Evolutionary conservation across 2,888 invertebrate species (phyloP).

Genomic region (Trissoscelio sp.): DNA sequence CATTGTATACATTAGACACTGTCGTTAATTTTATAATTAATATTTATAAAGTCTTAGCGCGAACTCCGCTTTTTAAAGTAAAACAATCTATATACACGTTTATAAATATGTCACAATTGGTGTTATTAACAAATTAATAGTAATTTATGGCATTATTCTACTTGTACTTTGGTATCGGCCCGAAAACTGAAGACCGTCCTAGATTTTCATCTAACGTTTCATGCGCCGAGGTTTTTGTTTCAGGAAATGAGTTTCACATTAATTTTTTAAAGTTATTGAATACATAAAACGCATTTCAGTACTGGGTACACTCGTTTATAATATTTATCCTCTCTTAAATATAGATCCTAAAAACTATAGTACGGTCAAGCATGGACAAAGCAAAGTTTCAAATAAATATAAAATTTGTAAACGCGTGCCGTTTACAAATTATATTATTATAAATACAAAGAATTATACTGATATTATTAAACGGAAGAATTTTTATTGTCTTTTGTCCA

Average conservation of each 20-base stretch:
- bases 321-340: constrained; percentile 48
- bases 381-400: constrained; percentile 7
- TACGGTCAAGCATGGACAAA: constrained; percentile 61
- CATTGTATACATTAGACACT: constrained; percentile 58
- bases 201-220: constrained; percentile 54
- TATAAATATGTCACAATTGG: constrained; percentile 73
- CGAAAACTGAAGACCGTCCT: constrained; percentile 65
- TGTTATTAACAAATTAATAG: constrained; percentile 71
- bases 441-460: neutral
- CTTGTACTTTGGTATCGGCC: constrained; percentile 75
- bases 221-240: constrained; percentile 27
- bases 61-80: constrained; percentile 67
- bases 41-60: constrained; percentile 51
- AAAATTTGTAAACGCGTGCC: neutral
- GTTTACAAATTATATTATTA: constrained; percentile 1
- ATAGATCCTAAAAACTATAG: constrained; percentile 44
- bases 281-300: constrained; percentile 59
- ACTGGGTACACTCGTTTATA: constrained; percentile 43
- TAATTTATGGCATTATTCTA: constrained; percentile 74
- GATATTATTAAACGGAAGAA: neutral
- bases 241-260: constrained; percentile 47
- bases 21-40: constrained; percentile 34
- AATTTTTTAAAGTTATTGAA: constrained; percentile 52
- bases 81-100: constrained; percentile 72
- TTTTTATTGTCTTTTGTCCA: constrained; percentile 61